Evolutionary conservation across 2,113 vertebrate genomes (phyloP).

Genomic region (Microcebus tavaratra): DNA sequence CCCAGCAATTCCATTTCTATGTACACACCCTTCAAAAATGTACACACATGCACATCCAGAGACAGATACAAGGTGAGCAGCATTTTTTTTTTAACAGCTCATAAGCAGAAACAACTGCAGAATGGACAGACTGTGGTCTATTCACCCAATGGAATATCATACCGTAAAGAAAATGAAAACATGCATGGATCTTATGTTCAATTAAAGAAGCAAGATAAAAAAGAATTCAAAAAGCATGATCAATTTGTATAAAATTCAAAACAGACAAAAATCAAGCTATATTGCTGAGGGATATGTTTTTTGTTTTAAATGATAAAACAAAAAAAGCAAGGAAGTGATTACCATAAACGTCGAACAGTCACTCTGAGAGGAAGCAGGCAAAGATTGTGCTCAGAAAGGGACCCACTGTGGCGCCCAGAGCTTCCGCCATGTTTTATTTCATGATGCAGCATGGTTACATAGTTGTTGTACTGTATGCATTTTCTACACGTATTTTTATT

Average conservation of each 20-base stretch:
- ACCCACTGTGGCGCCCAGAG: background rate
- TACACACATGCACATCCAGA: background rate
- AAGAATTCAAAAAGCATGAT: background rate
- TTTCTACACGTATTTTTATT: background rate
- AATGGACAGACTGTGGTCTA: background rate
- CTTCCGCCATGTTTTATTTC: background rate
- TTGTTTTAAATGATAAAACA: background rate
- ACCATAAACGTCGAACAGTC: background rate
- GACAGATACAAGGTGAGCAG: background rate
- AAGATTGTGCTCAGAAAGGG: background rate
- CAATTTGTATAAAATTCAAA: background rate
- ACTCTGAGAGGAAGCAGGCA: background rate
- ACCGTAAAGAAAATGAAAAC: constrained; percentile 11
- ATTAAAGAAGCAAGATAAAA: background rate
- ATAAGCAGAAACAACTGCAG: background rate
- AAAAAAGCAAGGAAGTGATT: background rate
- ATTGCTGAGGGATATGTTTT: background rate
- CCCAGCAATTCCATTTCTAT: background rate
- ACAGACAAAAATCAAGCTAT: background rate
- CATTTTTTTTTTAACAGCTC: background rate
- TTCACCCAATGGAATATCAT: background rate
- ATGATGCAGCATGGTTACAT: background rate
- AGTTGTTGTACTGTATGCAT: background rate
- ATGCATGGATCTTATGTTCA: background rate
- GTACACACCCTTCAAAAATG: background rate